Conservation (phyloP, 1,140 invertebrate genomes). For the Pogonomyrmex barbatus region DNA sequence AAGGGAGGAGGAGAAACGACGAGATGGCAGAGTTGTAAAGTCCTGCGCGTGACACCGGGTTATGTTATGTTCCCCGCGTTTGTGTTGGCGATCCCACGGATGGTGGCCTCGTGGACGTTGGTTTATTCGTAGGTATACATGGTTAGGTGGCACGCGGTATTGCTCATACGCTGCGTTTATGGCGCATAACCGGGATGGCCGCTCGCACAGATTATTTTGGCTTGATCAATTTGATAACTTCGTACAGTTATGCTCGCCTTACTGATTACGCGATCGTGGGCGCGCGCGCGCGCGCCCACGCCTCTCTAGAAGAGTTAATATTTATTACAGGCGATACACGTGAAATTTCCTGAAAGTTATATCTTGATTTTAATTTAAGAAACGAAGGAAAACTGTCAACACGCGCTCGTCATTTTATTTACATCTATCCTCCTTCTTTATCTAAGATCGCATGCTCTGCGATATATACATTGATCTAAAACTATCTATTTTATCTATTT, state of each 20-base stretch:
- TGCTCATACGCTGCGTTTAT: constrained; percentile 86
- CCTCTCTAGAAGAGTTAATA: constrained; percentile 56
- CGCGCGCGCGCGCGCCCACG: neutral
- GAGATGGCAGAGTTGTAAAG: constrained; percentile 86
- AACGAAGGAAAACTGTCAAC: neutral
- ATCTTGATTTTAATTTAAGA: neutral
- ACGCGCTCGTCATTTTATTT: neutral
- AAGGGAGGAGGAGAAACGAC: constrained; percentile 76
- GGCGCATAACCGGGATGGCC: constrained; percentile 84
- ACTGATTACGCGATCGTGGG: constrained; percentile 78
- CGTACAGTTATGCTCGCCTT: constrained; percentile 80
- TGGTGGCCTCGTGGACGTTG: constrained; percentile 68
- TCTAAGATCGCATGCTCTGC: neutral
- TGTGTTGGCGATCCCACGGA: constrained; percentile 74
- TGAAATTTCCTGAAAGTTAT: neutral
- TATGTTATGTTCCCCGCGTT: constrained; percentile 83
- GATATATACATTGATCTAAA: neutral
- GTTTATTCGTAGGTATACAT: constrained; percentile 80
- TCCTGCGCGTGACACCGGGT: constrained; percentile 85
- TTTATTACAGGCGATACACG: constrained; percentile 54
- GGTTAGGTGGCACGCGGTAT: constrained; percentile 82
- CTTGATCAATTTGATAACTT: constrained; percentile 87
- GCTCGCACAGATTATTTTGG: constrained; percentile 86
- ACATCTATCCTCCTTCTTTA: neutral
- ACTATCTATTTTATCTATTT: constrained; percentile 37